Conservation (phyloP, 2,113 vertebrate species). For the Lepidiolamprologus cunningtoni region DNA sequence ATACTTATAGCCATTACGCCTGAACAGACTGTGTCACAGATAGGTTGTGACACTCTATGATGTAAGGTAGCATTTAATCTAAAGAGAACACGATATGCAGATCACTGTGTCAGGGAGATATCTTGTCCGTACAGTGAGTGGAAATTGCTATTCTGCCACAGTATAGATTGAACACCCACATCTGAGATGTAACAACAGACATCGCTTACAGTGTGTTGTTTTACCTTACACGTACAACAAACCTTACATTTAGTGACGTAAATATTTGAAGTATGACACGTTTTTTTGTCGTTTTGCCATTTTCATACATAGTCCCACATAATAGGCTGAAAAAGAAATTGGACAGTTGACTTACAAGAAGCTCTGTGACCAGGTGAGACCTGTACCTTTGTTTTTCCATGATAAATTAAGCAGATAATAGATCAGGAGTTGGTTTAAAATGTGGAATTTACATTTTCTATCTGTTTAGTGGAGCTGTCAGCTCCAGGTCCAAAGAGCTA, state of each 20-base stretch:
- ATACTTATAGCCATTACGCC: conserved; percentile 21
- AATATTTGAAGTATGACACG: neutral
- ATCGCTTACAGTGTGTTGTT: neutral
- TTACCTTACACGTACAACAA: neutral
- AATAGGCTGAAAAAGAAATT: neutral
- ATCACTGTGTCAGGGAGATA: conserved; percentile 18
- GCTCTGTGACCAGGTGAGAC: neutral
- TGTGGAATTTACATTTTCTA: neutral
- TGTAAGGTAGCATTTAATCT: conserved; percentile 40
- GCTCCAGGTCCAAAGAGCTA: neutral
- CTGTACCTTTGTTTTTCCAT: neutral
- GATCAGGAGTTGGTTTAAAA: neutral
- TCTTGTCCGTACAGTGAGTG: neutral
- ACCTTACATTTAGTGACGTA: neutral
- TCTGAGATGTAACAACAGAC: neutral
- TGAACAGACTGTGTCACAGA: conserved; percentile 15
- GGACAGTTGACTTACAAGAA: neutral
- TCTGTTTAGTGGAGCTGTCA: neutral
- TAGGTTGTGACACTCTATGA: conserved; percentile 26
- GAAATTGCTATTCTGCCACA: neutral
- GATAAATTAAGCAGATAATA: neutral
- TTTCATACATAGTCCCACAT: neutral
- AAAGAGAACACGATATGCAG: conserved; percentile 35
- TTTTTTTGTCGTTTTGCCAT: neutral
- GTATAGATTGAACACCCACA: neutral